Evolutionary conservation across 2,888 invertebrate species (phyloP).

Genomic region (Campoplex capitator): DNA sequence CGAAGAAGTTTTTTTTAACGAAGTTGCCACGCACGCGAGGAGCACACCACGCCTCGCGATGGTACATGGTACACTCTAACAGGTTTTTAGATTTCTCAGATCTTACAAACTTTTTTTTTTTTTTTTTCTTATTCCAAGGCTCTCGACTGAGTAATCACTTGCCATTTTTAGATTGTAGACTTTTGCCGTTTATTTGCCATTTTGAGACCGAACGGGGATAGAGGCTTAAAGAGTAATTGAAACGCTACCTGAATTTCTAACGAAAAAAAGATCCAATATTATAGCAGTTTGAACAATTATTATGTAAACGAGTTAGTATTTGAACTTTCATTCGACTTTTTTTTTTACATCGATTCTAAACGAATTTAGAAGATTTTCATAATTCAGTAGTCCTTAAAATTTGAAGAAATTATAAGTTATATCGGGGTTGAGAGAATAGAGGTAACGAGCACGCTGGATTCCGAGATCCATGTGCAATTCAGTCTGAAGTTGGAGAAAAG

Average conservation of each 20-base stretch:
- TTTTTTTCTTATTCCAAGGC: constrained; percentile 2
- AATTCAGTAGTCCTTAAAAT: not conserved
- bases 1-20: constrained; percentile 57
- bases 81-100: constrained; percentile 48
- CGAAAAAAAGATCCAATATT: not conserved
- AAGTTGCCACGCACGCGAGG: constrained; percentile 53
- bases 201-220: constrained; percentile 15
- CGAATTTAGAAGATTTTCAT: not conserved
- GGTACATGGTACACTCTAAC: constrained; percentile 42
- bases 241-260: constrained; percentile 14
- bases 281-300: not conserved
- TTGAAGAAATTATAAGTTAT: not conserved
- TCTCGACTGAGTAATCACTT: constrained; percentile 19
- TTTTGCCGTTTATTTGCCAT: constrained; percentile 34
- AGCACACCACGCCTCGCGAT: constrained; percentile 52
- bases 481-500: constrained; percentile 50
- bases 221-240: not conserved
- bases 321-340: not conserved
- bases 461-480: constrained; percentile 35
- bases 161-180: constrained; percentile 45
- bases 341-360: no score
- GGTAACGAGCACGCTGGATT: constrained; percentile 61
- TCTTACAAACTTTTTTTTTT: constrained; percentile 25
- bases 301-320: not conserved
- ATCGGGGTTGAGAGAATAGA: constrained; percentile 45